A percentile compares a stretch with the other conserved stretches of the same genome.
phyloP scores from a whole-genome alignment of 2,113 vertebrate species.

The Eublepharis macularius region DNA sequence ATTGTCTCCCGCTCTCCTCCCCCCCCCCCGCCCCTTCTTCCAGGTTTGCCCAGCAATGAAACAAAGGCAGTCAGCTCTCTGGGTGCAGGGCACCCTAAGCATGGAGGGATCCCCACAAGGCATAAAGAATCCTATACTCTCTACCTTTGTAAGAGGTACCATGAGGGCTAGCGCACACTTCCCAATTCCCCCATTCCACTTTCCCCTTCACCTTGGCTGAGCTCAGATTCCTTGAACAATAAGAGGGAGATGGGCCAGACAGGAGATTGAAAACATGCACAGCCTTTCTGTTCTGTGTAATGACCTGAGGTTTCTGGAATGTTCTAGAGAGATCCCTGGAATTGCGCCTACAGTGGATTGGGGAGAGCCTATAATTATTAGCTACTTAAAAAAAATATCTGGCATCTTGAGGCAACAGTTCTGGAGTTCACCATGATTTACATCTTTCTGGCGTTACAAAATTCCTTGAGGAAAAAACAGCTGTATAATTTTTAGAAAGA shows the following conservation, averaged over 20 bases:
- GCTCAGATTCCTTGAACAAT: not conserved
- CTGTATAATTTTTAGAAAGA: not conserved
- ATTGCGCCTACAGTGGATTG: not conserved
- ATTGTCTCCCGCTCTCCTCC: too few species aligned
- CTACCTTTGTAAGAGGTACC: too few species aligned
- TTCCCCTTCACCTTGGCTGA: not conserved
- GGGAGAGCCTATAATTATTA: not conserved
- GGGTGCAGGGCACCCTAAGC: too few species aligned
- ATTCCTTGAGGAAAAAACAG: not conserved
- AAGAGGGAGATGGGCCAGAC: not conserved
- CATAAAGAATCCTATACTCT: too few species aligned
- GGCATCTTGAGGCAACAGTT: constrained; percentile 19
- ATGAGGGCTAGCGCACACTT: not conserved
- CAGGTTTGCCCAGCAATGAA: too few species aligned
- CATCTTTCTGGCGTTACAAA: constrained; percentile 35
- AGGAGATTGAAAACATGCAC: not conserved
- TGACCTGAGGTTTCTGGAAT: not conserved
- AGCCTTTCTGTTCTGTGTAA: not conserved
- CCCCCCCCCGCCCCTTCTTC: too few species aligned
- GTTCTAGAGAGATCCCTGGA: not conserved
- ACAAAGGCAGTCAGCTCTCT: too few species aligned
- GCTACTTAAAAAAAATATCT: constrained; percentile 21
- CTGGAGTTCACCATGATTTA: constrained; percentile 2
- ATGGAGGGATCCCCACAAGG: too few species aligned
- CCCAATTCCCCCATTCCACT: not conserved